A percentile compares a stretch with the other conserved stretches of the same genome.
Conservation (phyloP, 2,888 invertebrate genomes). For the Aleiodes alternator region DNA sequence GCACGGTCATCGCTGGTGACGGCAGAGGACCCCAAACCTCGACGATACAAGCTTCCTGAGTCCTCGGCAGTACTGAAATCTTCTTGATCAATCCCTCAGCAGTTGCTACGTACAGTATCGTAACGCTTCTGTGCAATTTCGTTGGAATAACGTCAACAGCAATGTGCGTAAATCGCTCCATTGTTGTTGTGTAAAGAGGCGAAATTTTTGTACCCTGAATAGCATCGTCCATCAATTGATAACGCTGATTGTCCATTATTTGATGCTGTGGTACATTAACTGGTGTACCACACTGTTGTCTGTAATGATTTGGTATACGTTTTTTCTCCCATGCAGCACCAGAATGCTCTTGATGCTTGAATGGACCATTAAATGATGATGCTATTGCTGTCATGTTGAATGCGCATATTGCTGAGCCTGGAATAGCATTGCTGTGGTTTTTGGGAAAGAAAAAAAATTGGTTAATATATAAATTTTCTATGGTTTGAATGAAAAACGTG, state of each 20-base stretch:
- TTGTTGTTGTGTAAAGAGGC: constrained; percentile 83
- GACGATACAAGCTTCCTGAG: constrained; percentile 86
- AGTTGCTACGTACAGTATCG: constrained; percentile 89
- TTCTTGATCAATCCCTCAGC: constrained; percentile 86
- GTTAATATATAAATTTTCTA: constrained; percentile 12
- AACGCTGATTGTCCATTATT: constrained; percentile 82
- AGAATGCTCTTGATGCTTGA: constrained; percentile 87
- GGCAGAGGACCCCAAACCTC: constrained; percentile 88
- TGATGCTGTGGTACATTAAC: constrained; percentile 70
- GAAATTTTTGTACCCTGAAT: constrained; percentile 84
- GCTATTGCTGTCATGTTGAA: constrained; percentile 90
- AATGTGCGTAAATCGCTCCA: constrained; percentile 86
- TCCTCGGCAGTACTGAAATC: constrained; percentile 84
- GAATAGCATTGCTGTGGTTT: constrained; percentile 84
- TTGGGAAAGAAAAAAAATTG: constrained; percentile 25
- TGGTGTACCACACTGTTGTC: constrained; percentile 74
- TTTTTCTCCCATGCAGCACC: constrained; percentile 87
- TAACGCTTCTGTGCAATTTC: constrained; percentile 82
- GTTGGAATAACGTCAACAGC: constrained; percentile 89
- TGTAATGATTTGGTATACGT: constrained; percentile 74
- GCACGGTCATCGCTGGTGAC: constrained; percentile 80
- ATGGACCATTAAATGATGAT: constrained; percentile 89
- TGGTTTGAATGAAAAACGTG: background rate
- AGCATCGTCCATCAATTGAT: constrained; percentile 92
- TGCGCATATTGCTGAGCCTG: constrained; percentile 94